phyloP scores from a whole-genome alignment of 1,140 invertebrate genomes.

The Sitobion miscanthi region DNA sequence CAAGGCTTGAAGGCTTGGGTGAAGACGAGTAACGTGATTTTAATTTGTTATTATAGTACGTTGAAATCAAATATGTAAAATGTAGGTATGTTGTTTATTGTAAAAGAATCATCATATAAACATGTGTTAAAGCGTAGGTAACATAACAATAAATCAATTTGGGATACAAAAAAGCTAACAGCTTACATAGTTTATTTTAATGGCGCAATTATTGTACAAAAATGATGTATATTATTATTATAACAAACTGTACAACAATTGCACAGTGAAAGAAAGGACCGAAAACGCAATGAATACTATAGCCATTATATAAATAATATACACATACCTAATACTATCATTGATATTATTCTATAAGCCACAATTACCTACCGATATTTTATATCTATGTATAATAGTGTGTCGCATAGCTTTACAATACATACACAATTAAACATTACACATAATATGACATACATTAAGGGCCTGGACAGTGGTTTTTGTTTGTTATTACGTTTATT shows the following conservation, averaged over 20 bases:
- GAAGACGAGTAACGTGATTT: too few species aligned
- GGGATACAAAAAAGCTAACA: not conserved
- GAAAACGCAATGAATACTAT: not conserved
- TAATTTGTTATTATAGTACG: not conserved
- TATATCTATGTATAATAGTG: not conserved
- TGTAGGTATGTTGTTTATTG: not conserved
- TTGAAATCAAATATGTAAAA: not conserved
- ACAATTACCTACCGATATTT: not conserved
- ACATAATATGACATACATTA: not conserved
- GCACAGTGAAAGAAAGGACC: too few species aligned
- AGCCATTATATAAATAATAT: too few species aligned
- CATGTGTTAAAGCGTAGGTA: too few species aligned
- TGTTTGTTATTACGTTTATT: not conserved
- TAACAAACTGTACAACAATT: not conserved
- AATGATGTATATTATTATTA: not conserved
- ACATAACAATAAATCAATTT: not conserved
- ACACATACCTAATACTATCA: not conserved
- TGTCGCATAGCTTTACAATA: not conserved
- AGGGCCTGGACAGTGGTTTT: not conserved
- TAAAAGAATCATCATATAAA: not conserved
- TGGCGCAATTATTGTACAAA: not conserved
- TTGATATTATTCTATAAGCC: not conserved
- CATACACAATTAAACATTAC: too few species aligned
- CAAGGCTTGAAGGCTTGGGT: too few species aligned
- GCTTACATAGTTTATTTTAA: not conserved